Percentiles rank a stretch among this genome's conserved stretches.
phyloP scores from a whole-genome alignment of 1,140 invertebrate species.

The Polypedilum pembai region DNA sequence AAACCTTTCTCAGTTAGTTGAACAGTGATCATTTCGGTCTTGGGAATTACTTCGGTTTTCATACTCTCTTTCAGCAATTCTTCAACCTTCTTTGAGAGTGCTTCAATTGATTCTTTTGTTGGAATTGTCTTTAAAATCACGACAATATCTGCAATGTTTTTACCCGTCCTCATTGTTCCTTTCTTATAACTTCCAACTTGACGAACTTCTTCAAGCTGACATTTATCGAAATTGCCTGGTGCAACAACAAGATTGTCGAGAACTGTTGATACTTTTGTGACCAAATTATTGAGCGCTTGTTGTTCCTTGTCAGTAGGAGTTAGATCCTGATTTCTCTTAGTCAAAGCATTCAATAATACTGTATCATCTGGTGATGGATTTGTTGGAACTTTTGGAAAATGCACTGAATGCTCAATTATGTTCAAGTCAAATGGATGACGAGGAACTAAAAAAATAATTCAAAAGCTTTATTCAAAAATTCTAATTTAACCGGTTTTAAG shows the following conservation, averaged over 20 bases:
- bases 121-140: conserved; percentile 97
- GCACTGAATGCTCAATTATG: conserved; percentile 66
- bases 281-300: conserved; percentile 80
- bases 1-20: conserved; percentile 69
- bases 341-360: conserved; percentile 65
- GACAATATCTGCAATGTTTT: conserved; percentile 93
- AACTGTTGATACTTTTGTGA: conserved; percentile 87
- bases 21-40: conserved; percentile 53
- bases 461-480: neutral
- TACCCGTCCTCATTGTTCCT: conserved; percentile 92
- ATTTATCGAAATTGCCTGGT: conserved; percentile 88
- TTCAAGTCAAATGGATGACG: conserved; percentile 86
- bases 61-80: conserved; percentile 69
- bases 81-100: conserved; percentile 79
- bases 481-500: neutral
- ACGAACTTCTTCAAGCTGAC: conserved; percentile 91
- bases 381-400: conserved; percentile 80
- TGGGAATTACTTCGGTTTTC: conserved; percentile 52
- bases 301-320: conserved; percentile 84
- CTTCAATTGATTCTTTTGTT: conserved; percentile 89
- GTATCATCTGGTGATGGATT: conserved; percentile 74
- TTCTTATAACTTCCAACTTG: conserved; percentile 98
- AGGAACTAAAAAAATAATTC: conserved; percentile 42
- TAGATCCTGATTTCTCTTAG: conserved; percentile 85
- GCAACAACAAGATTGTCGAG: conserved; percentile 89